These are phyloP conservation scores for Craseonycteris thonglongyai DNA, from an alignment of 2,113 vertebrate genomes.

Conservation along the genomic window DNA sequence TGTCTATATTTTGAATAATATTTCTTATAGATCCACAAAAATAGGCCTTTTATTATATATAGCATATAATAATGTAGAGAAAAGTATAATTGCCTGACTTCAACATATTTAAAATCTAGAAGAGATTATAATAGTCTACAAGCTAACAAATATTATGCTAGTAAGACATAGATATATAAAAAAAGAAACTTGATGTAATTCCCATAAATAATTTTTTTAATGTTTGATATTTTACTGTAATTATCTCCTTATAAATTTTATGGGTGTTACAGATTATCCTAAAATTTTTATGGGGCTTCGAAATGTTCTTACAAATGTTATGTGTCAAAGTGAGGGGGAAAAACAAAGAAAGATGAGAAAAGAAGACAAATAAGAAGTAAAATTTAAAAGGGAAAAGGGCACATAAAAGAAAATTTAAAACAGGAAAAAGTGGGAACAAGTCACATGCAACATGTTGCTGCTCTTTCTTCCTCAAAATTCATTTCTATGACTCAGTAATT, in stretches of 20 bases:
- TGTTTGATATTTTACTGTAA: not conserved
- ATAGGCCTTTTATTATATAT: not conserved
- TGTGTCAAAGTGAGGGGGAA: not conserved
- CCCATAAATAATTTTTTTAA: not conserved
- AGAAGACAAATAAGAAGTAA: not conserved
- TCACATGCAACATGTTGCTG: not conserved
- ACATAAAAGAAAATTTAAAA: not conserved
- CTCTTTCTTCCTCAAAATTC: not conserved
- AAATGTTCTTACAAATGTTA: not conserved
- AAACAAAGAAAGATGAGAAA: not conserved
- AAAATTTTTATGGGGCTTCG: not conserved
- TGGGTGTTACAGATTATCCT: not conserved
- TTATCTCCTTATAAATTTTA: not conserved
- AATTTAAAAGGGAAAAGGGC: not conserved
- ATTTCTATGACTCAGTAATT: not conserved
- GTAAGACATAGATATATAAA: not conserved
- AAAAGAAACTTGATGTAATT: not conserved
- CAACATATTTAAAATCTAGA: not conserved
- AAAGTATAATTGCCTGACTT: not conserved
- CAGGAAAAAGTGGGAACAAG: not conserved
- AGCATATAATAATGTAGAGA: not conserved
- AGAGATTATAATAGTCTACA: not conserved
- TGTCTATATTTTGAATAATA: not conserved
- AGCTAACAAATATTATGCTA: not conserved
- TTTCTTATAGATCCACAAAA: not conserved